These are phyloP conservation scores for Intellagama lesueurii DNA, from an alignment of 2,797 vertebrate genomes.

Conservation along the genomic window DNA sequence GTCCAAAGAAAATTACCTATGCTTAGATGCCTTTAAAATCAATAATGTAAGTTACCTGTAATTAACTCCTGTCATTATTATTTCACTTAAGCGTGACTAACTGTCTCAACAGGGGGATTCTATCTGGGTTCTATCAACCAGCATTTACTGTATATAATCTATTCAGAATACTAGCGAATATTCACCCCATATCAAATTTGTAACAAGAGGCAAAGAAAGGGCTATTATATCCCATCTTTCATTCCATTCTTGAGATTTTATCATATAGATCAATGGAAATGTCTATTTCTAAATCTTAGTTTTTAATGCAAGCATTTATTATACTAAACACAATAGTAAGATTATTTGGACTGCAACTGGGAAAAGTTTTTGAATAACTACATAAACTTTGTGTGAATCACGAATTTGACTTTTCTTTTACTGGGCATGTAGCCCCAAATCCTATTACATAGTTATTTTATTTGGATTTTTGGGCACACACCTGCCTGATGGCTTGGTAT, in stretches of 20 bases:
- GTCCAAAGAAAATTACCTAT: background rate
- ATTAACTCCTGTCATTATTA: background rate
- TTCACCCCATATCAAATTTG: background rate
- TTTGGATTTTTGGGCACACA: no score
- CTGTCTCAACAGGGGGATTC: background rate
- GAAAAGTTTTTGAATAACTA: background rate
- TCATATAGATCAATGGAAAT: background rate
- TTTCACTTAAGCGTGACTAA: constrained; percentile 4
- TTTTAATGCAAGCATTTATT: background rate
- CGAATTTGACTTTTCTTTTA: background rate
- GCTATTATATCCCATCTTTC: background rate
- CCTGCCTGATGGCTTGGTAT: no score
- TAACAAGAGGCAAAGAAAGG: constrained; percentile 8
- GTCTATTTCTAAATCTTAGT: background rate
- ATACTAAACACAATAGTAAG: background rate
- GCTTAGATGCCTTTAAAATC: background rate
- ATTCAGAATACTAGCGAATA: background rate
- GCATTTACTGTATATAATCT: background rate
- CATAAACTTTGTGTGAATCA: background rate
- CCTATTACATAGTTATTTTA: no score
- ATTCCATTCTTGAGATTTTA: background rate
- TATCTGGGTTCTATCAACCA: background rate
- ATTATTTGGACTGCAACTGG: background rate
- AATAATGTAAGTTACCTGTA: background rate
- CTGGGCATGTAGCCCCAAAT: background rate